Conservation (phyloP, 2,797 vertebrate genomes). For the Anableps anableps region DNA sequence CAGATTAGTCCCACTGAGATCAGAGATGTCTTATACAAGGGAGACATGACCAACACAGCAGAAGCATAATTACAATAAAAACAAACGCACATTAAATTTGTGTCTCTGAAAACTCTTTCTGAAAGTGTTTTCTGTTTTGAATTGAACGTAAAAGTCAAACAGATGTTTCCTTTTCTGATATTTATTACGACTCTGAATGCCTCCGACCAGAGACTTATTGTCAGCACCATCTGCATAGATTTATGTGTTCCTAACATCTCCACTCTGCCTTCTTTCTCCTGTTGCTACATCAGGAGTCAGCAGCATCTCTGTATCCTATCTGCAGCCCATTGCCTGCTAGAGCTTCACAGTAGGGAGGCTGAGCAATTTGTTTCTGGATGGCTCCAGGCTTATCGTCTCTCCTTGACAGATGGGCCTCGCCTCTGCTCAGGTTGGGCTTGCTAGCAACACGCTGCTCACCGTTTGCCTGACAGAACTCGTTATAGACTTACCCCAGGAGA, state of each 20-base stretch:
- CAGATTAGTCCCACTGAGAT: not conserved
- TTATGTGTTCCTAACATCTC: conserved; percentile 59
- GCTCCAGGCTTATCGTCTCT: conserved; percentile 73
- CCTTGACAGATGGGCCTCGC: conserved; percentile 77
- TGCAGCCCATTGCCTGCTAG: conserved; percentile 45
- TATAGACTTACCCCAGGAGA: conserved; percentile 68
- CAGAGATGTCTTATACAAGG: not conserved
- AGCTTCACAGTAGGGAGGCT: conserved; percentile 62
- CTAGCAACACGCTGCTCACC: conserved; percentile 48
- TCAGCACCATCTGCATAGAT: conserved; percentile 62
- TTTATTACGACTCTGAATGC: not conserved
- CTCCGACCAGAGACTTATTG: conserved; percentile 41
- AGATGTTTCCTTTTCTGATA: conserved; percentile 14
- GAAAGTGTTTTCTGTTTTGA: conserved; percentile 31
- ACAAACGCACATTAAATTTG: not conserved
- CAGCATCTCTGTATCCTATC: conserved; percentile 41
- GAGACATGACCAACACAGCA: not conserved
- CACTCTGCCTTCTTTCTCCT: conserved; percentile 31
- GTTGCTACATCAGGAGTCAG: conserved; percentile 40
- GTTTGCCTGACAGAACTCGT: conserved; percentile 77
- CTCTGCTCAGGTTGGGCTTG: conserved; percentile 71
- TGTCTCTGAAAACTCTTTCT: not conserved
- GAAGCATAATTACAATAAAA: not conserved
- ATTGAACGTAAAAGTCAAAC: conserved; percentile 28
- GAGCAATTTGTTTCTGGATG: conserved; percentile 79